These are phyloP conservation scores for Subacronicta megacephala DNA, from an alignment of 2,888 invertebrate genomes.

Conservation along the genomic window DNA sequence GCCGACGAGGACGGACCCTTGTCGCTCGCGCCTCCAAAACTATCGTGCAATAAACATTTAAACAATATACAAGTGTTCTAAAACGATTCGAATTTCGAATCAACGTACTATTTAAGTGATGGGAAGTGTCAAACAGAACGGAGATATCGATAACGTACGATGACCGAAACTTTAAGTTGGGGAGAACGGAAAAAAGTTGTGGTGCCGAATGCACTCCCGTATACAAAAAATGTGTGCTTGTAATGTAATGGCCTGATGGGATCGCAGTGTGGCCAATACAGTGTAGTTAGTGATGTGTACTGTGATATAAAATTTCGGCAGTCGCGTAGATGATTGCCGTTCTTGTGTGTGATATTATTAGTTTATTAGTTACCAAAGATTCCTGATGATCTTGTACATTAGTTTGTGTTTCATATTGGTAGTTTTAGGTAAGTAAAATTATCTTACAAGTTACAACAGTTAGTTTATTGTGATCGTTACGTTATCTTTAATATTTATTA, in stretches of 20 bases:
- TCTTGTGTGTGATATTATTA: constrained; percentile 85
- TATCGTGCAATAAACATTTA: constrained; percentile 84
- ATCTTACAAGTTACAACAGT: constrained; percentile 40
- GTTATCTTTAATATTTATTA: constrained; percentile 74
- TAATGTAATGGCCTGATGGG: constrained; percentile 88
- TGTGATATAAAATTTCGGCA: constrained; percentile 87
- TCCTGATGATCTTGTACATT: constrained; percentile 90
- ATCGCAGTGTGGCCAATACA: constrained; percentile 84
- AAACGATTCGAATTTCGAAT: constrained; percentile 69
- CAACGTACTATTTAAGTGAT: constrained; percentile 72
- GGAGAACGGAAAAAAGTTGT: constrained; percentile 85
- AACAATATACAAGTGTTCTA: constrained; percentile 79
- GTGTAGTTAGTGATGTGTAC: constrained; percentile 88
- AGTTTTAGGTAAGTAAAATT: constrained; percentile 86
- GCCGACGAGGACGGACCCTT: constrained; percentile 74
- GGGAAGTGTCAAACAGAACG: constrained; percentile 68
- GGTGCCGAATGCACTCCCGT: constrained; percentile 81
- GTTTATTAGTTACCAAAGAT: constrained; percentile 89
- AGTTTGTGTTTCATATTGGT: constrained; percentile 89
- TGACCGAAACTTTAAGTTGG: constrained; percentile 85
- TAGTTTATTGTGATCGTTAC: constrained; percentile 53
- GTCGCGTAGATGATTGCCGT: constrained; percentile 87
- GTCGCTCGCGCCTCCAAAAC: constrained; percentile 73
- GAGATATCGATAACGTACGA: constrained; percentile 73
- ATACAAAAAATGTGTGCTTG: constrained; percentile 85